Conservation (phyloP, 2,888 invertebrate genomes). For the Sinelater perroti region DNA sequence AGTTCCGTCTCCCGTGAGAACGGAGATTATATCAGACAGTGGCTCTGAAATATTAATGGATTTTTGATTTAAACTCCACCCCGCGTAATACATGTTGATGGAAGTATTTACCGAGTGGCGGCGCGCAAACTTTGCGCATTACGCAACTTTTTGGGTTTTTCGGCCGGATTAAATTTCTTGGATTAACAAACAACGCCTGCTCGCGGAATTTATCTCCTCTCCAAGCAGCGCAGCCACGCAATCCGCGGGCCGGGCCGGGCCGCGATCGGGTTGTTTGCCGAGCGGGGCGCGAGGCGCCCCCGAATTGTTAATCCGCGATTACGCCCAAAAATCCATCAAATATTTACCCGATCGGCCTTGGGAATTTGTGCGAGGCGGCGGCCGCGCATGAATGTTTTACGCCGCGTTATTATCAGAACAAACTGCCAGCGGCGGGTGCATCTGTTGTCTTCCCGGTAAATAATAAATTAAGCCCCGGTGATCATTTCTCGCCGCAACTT, state of each 20-base stretch:
- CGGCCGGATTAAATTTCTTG: constrained; percentile 24
- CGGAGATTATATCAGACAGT: constrained; percentile 40
- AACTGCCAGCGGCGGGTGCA: constrained; percentile 20
- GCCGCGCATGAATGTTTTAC: constrained; percentile 26
- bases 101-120: constrained; percentile 35
- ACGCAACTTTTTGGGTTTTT: constrained; percentile 22
- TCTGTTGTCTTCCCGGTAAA: constrained; percentile 33
- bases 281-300: background rate
- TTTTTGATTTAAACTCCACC: constrained; percentile 40
- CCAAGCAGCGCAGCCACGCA: too few relatives aligned
- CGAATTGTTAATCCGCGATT: background rate
- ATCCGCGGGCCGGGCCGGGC: too few relatives aligned
- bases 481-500: constrained; percentile 19
- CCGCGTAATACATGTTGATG: constrained; percentile 39
- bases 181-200: constrained; percentile 23
- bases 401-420: constrained; percentile 20
- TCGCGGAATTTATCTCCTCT: too few relatives aligned
- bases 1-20: constrained; percentile 39
- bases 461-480: constrained; percentile 14
- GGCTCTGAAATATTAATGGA: constrained; percentile 41
- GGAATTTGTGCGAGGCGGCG: constrained; percentile 1
- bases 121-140: constrained; percentile 27
- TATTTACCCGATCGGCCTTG: constrained; percentile 1
- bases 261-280: too few relatives aligned
- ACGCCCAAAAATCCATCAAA: background rate